Conservation (phyloP, 92 coral and sea anemone species). For the Diadumene lineata region DNA sequence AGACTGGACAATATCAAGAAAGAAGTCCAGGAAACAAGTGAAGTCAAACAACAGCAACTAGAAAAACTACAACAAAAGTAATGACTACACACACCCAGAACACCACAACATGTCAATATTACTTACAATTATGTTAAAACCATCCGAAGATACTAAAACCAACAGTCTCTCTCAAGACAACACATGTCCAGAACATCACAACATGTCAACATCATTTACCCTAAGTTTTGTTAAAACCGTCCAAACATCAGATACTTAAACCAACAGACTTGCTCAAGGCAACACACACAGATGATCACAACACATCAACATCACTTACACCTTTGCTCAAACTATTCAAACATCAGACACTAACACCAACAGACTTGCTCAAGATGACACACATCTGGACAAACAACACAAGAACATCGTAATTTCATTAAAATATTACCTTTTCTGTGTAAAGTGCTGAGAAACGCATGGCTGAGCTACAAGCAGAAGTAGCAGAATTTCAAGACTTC, state of each 20-base stretch:
- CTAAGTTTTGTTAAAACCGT: too few species aligned
- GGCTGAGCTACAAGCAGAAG: constrained; percentile 52
- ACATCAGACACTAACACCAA: too few species aligned
- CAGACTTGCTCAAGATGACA: too few species aligned
- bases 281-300: not conserved
- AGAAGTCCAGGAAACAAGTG: constrained; percentile 50
- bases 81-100: not conserved
- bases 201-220: not conserved
- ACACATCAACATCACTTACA: too few species aligned
- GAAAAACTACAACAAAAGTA: constrained; percentile 65
- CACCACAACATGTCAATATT: not conserved
- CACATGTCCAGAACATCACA: not conserved
- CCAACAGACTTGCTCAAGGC: too few species aligned
- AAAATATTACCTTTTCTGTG: not conserved
- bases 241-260: not conserved
- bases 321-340: too few species aligned
- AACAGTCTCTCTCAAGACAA: too few species aligned
- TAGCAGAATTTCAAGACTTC: constrained; percentile 63
- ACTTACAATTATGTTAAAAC: too few species aligned
- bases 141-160: not conserved
- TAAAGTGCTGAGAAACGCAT: constrained; percentile 52
- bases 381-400: too few species aligned
- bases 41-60: constrained; percentile 55
- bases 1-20: constrained; percentile 56
- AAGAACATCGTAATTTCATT: too few species aligned